These are phyloP conservation scores for Pangasianodon gigas DNA, from an alignment of 2,113 vertebrate genomes.

Conservation along the genomic window DNA sequence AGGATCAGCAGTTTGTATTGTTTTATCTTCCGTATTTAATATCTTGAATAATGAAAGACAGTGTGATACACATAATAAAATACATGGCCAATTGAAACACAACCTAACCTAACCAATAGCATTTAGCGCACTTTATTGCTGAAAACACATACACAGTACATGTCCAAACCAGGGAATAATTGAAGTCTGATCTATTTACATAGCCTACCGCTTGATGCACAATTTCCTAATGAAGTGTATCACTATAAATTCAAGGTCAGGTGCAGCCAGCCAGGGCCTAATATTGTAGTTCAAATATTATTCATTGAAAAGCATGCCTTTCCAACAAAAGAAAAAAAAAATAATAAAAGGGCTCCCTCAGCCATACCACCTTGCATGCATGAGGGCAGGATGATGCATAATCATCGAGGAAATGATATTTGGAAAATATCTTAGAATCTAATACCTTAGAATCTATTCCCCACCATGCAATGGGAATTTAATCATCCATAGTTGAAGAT, in stretches of 20 bases:
- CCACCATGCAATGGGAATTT: neutral
- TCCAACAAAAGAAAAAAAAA: neutral
- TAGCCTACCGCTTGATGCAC: neutral
- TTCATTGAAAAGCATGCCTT: neutral
- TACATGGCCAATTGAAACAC: neutral
- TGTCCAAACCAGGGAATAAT: neutral
- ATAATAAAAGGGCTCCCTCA: neutral
- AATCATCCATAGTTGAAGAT: neutral
- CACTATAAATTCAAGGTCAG: neutral
- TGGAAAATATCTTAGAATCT: too few species aligned
- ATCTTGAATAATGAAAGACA: neutral
- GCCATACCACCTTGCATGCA: neutral
- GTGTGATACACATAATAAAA: neutral
- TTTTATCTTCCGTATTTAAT: neutral
- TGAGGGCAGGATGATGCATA: neutral
- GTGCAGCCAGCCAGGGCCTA: neutral
- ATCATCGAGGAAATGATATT: neutral
- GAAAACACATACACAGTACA: neutral
- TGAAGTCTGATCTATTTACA: neutral
- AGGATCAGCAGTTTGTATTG: neutral
- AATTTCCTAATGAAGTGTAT: constrained; percentile 3
- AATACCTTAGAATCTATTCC: neutral
- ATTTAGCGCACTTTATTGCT: neutral
- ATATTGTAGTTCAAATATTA: neutral
- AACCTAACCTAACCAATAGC: neutral